Conservation (phyloP, 2,113 vertebrate species). For the Lathamus discolor region DNA sequence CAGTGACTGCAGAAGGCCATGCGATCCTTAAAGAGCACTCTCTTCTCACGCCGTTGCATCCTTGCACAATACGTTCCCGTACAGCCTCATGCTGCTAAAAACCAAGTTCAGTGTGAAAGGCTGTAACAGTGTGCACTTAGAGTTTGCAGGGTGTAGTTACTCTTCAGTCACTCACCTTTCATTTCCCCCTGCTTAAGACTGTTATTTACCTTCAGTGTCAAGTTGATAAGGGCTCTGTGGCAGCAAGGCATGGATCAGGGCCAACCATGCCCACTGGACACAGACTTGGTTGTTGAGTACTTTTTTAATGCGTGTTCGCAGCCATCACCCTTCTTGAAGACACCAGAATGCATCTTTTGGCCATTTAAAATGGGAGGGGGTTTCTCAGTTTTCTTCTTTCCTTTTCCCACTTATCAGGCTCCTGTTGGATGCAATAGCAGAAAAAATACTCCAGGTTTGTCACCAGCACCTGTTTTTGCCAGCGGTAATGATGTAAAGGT, state of each 20-base stretch:
- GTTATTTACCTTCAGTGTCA: neutral
- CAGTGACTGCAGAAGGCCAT: neutral
- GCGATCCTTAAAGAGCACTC: neutral
- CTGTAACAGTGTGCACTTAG: accelerated
- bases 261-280: neutral
- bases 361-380: neutral
- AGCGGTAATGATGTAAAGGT: neutral
- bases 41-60: neutral
- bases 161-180: neutral
- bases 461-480: slow-evolving; percentile 15
- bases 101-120: neutral
- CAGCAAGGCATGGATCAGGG: neutral
- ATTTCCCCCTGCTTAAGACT: neutral
- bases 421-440: neutral
- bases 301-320: neutral
- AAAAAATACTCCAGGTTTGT: neutral
- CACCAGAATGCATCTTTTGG: neutral
- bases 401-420: neutral
- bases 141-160: neutral
- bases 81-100: neutral
- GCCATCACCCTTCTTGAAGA: neutral
- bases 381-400: neutral
- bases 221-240: neutral
- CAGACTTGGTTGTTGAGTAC: neutral
- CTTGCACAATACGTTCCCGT: neutral